Evolutionary conservation across 1,140 invertebrate genomes (phyloP).

Genomic region (Sinella curviseta): DNA sequence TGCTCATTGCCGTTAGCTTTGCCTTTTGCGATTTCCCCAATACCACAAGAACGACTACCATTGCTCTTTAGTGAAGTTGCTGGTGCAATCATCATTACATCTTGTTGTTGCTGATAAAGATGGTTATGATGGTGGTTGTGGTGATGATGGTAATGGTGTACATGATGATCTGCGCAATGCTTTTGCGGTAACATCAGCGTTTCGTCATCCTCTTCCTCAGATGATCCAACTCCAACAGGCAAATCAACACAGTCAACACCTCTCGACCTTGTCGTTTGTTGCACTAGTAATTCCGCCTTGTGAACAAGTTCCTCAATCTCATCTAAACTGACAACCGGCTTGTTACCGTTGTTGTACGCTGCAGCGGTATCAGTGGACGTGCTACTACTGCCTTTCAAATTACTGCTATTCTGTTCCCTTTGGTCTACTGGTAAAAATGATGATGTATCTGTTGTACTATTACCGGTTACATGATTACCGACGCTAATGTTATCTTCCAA

Average conservation of each 20-base stretch:
- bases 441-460: neutral
- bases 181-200: constrained; percentile 25
- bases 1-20: constrained; percentile 1
- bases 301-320: constrained; percentile 47
- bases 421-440: neutral
- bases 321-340: constrained; percentile 30
- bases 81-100: neutral
- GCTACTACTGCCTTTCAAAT: neutral
- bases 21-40: neutral
- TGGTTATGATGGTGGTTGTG: constrained; percentile 2
- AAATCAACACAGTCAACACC: constrained; percentile 33
- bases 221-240: constrained; percentile 27
- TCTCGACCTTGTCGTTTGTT: constrained; percentile 34
- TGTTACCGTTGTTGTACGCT: neutral
- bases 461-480: neutral
- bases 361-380: neutral
- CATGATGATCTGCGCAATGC: constrained; percentile 3
- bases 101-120: neutral
- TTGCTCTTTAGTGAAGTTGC: neutral
- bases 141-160: neutral
- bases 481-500: neutral
- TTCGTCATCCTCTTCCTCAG: constrained; percentile 36
- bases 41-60: neutral
- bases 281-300: constrained; percentile 44
- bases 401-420: neutral